Evolutionary conservation across 2,797 vertebrate species (phyloP).

Genomic region (Perdix hodgsoniae): DNA sequence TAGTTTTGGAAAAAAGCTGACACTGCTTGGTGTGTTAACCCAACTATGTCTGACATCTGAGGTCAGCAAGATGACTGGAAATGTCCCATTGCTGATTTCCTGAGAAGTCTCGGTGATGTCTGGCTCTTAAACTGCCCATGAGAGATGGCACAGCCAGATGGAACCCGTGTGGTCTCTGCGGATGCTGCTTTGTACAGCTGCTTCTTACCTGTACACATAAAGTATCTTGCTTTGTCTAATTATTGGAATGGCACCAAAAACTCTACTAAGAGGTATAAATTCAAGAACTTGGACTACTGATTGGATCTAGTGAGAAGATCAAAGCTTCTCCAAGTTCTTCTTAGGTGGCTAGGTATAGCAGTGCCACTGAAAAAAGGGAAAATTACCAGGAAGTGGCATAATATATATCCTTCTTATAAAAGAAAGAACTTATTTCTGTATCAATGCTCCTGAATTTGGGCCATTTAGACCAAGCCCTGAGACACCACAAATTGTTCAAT

Average conservation of each 20-base stretch:
- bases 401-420: background rate
- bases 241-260: background rate
- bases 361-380: background rate
- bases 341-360: background rate
- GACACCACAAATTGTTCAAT: background rate
- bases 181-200: background rate
- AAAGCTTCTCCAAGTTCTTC: background rate
- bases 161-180: background rate
- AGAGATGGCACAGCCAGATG: background rate
- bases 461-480: background rate
- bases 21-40: background rate
- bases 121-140: background rate
- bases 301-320: background rate
- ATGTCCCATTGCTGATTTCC: background rate
- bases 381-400: background rate
- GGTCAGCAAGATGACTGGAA: conserved; percentile 9
- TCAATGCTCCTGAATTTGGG: background rate
- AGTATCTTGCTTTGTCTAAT: background rate
- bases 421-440: background rate
- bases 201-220: background rate
- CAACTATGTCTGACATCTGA: background rate
- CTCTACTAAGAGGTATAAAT: background rate
- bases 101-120: conserved; percentile 1
- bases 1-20: background rate
- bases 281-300: background rate